These are phyloP conservation scores for Creontiades dilutus DNA, from an alignment of 2,888 invertebrate species.

Conservation along the genomic window DNA sequence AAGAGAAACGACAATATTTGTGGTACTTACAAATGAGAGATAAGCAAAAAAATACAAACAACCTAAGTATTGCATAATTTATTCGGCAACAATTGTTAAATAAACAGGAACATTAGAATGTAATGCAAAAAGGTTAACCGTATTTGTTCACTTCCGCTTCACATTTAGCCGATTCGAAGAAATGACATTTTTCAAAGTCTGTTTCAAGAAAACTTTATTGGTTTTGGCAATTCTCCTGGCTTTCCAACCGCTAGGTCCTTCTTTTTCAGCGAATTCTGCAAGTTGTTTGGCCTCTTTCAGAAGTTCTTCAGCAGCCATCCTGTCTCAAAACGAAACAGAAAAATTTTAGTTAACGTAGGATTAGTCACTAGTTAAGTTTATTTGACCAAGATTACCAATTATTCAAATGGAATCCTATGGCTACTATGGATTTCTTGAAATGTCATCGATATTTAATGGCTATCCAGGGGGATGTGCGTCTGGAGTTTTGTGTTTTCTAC, in stretches of 20 bases:
- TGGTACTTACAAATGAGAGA: no score
- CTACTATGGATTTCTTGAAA: no score
- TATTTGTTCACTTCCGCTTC: conserved; percentile 30
- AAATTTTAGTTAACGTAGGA: neutral
- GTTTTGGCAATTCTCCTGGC: conserved; percentile 80
- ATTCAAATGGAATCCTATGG: no score
- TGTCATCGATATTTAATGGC: no score
- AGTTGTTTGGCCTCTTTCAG: conserved; percentile 82
- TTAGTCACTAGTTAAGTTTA: no score
- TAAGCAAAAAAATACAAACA: no score
- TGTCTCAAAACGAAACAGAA: conserved; percentile 77
- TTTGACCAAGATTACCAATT: no score
- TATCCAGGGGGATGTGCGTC: no score
- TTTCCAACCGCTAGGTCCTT: conserved; percentile 83
- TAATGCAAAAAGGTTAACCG: neutral
- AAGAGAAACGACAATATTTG: no score
- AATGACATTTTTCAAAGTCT: conserved; percentile 73
- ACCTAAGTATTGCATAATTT: neutral
- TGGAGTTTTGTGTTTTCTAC: no score
- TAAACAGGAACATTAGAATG: neutral
- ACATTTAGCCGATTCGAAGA: conserved; percentile 61
- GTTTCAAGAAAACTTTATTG: conserved; percentile 80
- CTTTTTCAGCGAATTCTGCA: conserved; percentile 82
- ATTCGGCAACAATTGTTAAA: neutral
- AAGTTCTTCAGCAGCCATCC: conserved; percentile 82